Evolutionary conservation across 2,888 invertebrate genomes (phyloP).

Genomic region (Parapristionchus giblindavisi): DNA sequence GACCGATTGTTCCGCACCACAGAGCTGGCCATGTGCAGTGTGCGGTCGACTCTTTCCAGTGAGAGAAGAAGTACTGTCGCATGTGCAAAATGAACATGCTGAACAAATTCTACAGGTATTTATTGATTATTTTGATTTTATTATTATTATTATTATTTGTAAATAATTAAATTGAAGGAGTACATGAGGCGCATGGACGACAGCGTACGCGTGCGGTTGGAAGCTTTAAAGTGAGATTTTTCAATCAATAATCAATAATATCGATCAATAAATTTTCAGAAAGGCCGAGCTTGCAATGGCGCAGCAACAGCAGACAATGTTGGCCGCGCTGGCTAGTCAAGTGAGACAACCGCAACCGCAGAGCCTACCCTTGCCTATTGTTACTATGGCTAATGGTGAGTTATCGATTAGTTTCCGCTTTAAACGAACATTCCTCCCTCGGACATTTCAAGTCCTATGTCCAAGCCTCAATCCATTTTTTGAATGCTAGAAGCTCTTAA

Average conservation of each 20-base stretch:
- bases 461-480: too few relatives aligned
- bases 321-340: not conserved
- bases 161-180: not conserved
- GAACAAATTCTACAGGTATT: slow-evolving; percentile 26
- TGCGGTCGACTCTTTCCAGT: slow-evolving; percentile 23
- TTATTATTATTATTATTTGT: not conserved
- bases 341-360: too few relatives aligned
- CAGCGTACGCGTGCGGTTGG: not conserved
- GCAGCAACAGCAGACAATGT: not conserved
- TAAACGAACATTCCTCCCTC: too few relatives aligned
- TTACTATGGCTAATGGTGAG: too few relatives aligned
- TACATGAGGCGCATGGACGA: slow-evolving; percentile 2
- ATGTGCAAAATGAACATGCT: slow-evolving; percentile 21
- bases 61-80: slow-evolving; percentile 31
- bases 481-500: too few relatives aligned
- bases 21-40: slow-evolving; percentile 30
- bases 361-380: too few relatives aligned
- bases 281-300: not conserved
- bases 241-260: not conserved
- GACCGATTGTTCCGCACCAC: too few relatives aligned
- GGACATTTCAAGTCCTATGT: too few relatives aligned
- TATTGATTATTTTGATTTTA: slow-evolving; percentile 8
- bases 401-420: too few relatives aligned
- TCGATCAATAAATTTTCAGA: not conserved
- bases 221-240: not conserved